Conservation (phyloP, 2,113 vertebrate genomes). For the Aythya baeri region DNA sequence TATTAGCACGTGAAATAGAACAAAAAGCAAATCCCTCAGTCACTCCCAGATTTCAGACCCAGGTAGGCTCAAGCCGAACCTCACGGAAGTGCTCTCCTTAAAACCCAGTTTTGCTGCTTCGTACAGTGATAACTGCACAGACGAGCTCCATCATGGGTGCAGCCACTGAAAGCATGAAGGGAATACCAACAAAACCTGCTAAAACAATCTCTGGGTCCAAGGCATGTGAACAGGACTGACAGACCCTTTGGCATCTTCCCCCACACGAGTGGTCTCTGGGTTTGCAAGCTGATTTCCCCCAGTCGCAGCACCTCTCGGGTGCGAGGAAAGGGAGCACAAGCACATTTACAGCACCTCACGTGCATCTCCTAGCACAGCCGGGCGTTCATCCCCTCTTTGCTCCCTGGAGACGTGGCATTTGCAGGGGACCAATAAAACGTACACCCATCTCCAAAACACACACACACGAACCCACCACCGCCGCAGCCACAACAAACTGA, state of each 20-base stretch:
- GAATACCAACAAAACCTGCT: background rate
- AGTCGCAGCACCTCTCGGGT: fast-evolving
- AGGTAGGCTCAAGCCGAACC: background rate
- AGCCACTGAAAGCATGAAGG: background rate
- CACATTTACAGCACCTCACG: background rate
- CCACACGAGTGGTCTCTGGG: too few species aligned
- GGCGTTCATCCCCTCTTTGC: background rate
- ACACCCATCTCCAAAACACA: background rate
- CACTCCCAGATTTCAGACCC: background rate
- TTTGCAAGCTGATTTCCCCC: background rate
- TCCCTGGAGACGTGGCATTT: background rate
- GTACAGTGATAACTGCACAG: background rate
- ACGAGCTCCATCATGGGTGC: background rate
- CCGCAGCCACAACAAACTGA: background rate
- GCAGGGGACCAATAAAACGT: background rate
- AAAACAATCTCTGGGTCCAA: background rate
- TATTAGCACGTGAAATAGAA: background rate
- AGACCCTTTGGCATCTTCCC: background rate
- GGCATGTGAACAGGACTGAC: background rate
- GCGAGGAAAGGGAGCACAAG: background rate
- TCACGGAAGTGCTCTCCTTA: background rate
- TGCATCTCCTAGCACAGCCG: background rate
- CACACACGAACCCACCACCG: too few species aligned
- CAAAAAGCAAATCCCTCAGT: background rate
- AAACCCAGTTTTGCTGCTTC: background rate